Conservation (phyloP, 2,113 vertebrate species). For the Aegotheles bennettii region DNA sequence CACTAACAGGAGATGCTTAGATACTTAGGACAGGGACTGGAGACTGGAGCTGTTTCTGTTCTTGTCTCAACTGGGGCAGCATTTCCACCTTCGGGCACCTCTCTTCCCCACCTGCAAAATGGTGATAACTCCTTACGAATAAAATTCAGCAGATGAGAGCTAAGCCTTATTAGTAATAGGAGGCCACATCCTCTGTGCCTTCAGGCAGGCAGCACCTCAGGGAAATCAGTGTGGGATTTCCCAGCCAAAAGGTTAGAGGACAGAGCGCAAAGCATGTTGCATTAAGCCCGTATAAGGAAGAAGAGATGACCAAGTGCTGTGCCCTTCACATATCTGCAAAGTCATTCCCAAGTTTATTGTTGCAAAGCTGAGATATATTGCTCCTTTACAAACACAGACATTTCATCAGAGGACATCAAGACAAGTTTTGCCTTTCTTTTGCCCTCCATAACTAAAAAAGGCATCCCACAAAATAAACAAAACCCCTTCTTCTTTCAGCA, state of each 20-base stretch:
- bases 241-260: background rate
- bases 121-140: background rate
- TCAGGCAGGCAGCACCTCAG: background rate
- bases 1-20: background rate
- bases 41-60: background rate
- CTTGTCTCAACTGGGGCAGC: background rate
- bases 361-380: background rate
- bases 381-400: slow-evolving; percentile 2
- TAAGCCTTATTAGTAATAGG: background rate
- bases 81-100: background rate
- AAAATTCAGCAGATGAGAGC: background rate
- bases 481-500: background rate
- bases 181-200: background rate
- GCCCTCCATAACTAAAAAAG: background rate
- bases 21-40: background rate
- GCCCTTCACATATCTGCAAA: background rate
- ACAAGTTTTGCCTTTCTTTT: slow-evolving; percentile 7
- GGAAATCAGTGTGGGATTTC: background rate
- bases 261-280: background rate
- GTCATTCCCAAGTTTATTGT: background rate
- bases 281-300: background rate
- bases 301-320: background rate
- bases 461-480: background rate
- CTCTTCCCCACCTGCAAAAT: background rate
- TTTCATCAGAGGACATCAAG: slow-evolving; percentile 2